These are phyloP conservation scores for Drosophila burlai DNA, from an alignment of 1,140 invertebrate species.

Conservation along the genomic window DNA sequence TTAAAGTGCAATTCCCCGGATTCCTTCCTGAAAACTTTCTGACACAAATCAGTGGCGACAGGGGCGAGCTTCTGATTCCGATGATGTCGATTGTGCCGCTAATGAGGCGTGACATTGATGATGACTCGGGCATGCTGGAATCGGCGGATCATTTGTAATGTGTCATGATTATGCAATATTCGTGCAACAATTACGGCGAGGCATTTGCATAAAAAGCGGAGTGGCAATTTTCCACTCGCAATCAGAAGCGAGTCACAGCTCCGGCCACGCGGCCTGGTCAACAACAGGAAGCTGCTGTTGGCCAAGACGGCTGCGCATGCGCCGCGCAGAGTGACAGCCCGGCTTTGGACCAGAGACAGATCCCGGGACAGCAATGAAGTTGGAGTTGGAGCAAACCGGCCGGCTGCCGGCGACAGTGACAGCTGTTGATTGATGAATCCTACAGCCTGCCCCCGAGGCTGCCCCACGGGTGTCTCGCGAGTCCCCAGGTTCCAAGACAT, in stretches of 20 bases:
- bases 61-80: slow-evolving; percentile 43
- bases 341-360: slow-evolving; percentile 28
- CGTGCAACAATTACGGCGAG: slow-evolving; percentile 74
- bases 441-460: slow-evolving; percentile 66
- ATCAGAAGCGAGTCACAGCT: slow-evolving; percentile 38
- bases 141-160: slow-evolving; percentile 66
- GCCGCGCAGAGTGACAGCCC: slow-evolving; percentile 65
- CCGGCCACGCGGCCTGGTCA: slow-evolving; percentile 2
- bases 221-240: slow-evolving; percentile 69
- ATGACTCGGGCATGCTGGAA: slow-evolving; percentile 54
- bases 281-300: slow-evolving; percentile 66
- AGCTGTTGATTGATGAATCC: slow-evolving; percentile 83
- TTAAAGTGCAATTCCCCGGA: slow-evolving; percentile 5
- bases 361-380: slow-evolving; percentile 7
- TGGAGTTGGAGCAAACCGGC: slow-evolving; percentile 52
- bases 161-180: slow-evolving; percentile 82
- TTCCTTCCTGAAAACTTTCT: not conserved
- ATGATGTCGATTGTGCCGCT: slow-evolving; percentile 35
- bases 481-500: slow-evolving; percentile 10
- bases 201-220: slow-evolving; percentile 76
- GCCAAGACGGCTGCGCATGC: slow-evolving; percentile 60
- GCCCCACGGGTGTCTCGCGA: slow-evolving; percentile 36
- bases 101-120: slow-evolving; percentile 73
- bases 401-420: slow-evolving; percentile 71
- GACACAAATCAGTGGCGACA: slow-evolving; percentile 39